Conservation (phyloP, 2,113 vertebrate species). For the Rhagologus leucostigma region DNA sequence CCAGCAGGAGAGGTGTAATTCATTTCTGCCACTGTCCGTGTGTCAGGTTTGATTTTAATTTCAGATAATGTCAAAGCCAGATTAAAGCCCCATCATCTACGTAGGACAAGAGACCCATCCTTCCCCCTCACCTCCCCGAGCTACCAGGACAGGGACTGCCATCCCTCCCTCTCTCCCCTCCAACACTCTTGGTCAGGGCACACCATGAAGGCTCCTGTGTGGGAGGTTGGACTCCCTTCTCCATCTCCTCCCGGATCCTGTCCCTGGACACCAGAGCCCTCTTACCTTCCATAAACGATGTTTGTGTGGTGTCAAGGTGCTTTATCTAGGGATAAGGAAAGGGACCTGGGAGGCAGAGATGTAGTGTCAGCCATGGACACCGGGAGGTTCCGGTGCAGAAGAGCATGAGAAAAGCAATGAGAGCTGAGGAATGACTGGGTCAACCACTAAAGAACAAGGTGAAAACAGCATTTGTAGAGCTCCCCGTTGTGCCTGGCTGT, state of each 20-base stretch:
- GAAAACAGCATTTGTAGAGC: background rate
- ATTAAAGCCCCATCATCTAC: conserved; percentile 35
- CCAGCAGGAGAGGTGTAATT: conserved; percentile 25
- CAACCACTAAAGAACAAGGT: background rate
- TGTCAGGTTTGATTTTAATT: conserved; percentile 77
- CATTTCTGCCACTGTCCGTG: conserved; percentile 57
- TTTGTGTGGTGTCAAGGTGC: background rate
- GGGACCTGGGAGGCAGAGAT: background rate
- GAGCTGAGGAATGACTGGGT: background rate
- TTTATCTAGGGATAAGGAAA: background rate
- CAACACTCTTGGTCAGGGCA: background rate
- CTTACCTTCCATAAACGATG: accelerated
- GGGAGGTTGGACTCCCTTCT: background rate
- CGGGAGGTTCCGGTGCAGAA: background rate
- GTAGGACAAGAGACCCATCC: background rate
- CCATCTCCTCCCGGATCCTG: background rate
- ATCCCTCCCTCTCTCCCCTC: background rate
- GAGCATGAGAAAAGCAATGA: background rate
- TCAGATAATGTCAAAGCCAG: conserved; percentile 73
- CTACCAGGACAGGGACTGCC: background rate
- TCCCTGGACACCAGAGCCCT: background rate
- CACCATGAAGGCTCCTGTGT: background rate
- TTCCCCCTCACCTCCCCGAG: background rate
- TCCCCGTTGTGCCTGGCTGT: background rate
- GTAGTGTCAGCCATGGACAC: background rate